These are phyloP conservation scores for Agrenia bidenticulata DNA, from an alignment of 2,888 invertebrate species.

Conservation along the genomic window DNA sequence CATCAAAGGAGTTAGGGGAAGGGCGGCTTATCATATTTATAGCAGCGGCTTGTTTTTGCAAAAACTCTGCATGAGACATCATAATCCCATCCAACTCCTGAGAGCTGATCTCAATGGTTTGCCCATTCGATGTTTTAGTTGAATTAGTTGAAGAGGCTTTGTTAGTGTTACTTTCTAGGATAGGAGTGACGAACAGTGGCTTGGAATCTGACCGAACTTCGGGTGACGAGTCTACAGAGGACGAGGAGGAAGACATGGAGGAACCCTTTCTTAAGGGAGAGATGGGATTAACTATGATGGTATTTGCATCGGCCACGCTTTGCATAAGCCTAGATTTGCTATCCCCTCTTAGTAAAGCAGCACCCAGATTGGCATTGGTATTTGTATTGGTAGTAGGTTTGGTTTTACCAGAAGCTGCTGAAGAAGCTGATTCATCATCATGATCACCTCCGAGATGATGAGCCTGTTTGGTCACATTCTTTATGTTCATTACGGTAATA, in stretches of 20 bases:
- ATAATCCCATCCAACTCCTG: conserved; percentile 54
- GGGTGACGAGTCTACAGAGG: conserved; percentile 41
- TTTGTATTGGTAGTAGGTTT: not conserved
- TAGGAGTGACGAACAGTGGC: conserved; percentile 25
- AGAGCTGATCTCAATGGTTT: conserved; percentile 53
- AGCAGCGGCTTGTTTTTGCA: conserved; percentile 43
- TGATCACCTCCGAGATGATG: not conserved
- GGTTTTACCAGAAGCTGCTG: conserved; percentile 12
- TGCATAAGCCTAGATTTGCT: conserved; percentile 51
- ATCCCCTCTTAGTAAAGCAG: conserved; percentile 48
- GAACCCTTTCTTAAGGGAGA: conserved; percentile 45
- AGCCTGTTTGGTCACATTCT: conserved; percentile 26
- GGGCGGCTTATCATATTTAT: conserved; percentile 9
- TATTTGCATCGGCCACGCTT: conserved; percentile 50
- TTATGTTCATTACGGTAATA: conserved; percentile 40
- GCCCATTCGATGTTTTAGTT: conserved; percentile 22
- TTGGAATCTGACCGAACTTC: conserved; percentile 35
- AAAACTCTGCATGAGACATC: conserved; percentile 54
- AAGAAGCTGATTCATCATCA: conserved; percentile 13
- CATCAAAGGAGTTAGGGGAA: conserved; percentile 39
- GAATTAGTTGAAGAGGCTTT: not conserved
- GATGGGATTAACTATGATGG: conserved; percentile 48
- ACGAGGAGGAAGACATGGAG: conserved; percentile 39
- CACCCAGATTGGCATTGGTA: conserved; percentile 2
- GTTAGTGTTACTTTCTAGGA: conserved; percentile 22